Evolutionary conservation across 2,113 vertebrate genomes (phyloP).

Genomic region (Cairina moschata): DNA sequence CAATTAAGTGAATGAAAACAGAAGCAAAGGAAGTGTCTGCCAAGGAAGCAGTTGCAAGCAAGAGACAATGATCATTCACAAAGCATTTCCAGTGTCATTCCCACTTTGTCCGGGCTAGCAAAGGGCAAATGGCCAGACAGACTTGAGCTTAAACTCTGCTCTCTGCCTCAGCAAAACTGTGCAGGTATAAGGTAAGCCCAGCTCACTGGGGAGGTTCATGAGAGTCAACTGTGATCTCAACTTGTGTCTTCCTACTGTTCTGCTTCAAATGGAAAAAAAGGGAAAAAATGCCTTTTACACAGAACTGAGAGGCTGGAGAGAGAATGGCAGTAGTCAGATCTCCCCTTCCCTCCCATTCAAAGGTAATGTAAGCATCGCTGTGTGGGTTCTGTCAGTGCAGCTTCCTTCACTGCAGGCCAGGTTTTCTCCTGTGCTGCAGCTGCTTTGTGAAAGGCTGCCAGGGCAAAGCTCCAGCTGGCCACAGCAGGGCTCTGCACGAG

Average conservation of each 20-base stretch:
- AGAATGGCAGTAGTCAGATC: background rate
- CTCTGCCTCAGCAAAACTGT: background rate
- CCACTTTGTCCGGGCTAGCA: background rate
- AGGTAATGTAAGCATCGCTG: background rate
- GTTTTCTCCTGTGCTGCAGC: background rate
- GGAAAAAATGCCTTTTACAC: background rate
- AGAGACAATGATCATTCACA: background rate
- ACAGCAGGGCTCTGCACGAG: background rate
- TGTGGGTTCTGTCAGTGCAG: background rate
- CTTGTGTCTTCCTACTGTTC: background rate
- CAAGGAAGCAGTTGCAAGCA: slow-evolving; percentile 2
- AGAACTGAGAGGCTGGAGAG: background rate
- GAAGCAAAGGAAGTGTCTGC: slow-evolving; percentile 28
- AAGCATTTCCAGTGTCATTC: background rate
- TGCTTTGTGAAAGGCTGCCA: background rate
- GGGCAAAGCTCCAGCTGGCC: background rate
- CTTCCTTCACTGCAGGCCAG: background rate
- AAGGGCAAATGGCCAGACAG: background rate
- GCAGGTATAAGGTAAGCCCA: background rate
- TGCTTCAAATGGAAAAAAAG: background rate
- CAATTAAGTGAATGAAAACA: slow-evolving; percentile 31
- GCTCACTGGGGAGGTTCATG: background rate
- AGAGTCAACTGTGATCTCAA: background rate
- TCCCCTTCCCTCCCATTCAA: background rate
- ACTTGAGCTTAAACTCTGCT: background rate